Base-by-base conservation (phyloP, 2,888 invertebrate species). In the Dorcus parallelipipedus region DNA sequence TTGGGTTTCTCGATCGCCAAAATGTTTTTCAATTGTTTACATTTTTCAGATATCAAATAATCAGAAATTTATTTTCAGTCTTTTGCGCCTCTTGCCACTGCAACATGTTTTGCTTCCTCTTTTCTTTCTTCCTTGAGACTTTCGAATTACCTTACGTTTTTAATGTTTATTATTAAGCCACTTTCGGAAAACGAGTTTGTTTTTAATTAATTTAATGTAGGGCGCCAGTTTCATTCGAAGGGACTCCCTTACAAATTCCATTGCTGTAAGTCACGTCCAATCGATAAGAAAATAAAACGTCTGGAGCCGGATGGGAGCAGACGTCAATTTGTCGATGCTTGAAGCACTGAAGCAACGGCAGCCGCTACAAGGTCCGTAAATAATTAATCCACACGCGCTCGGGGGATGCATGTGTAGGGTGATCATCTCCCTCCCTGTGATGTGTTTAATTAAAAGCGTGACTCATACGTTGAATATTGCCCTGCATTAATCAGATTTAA, bases 261-360 rank as follows among this genome's bases (percentile, higher is more conserved):
- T 33, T 33, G 3, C 6, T 33, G 7, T 33, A 33, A 45, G 45
- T 9, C 14, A 10, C 14, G 9, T 45, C 45, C 45, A 51, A 40
- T 51, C 51, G 23, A 51, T 51, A 51, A 40, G n/a, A 40, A 14
- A 51, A 40, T 14, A 40, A 51, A 40, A 40, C 40, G 38, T 49
- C 51, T 51, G 33, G 51, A 51, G 51, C 51, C 51, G 40, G 45
- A 45, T 45, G 17, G 45, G 20, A 23, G 26, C 20, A 45, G 51
- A 39, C 51, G 8, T 51, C 40, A 51, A 20, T 51, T 33, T 39
- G 7, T n/a, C 14, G 38, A 51, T 38, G 38, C 10, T 14, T 51
- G 40, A 14, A 23, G 38, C 23, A 14, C 45, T 20, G 17, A 45
- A 17, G 45, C 45, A 43, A 10, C 17, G 20, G 43, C 43, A 45